Evolutionary conservation across 1,140 invertebrate genomes (phyloP), one percentile per base, ranked within the genome.

Genomic region (Drosophila kikkawai): DNA sequence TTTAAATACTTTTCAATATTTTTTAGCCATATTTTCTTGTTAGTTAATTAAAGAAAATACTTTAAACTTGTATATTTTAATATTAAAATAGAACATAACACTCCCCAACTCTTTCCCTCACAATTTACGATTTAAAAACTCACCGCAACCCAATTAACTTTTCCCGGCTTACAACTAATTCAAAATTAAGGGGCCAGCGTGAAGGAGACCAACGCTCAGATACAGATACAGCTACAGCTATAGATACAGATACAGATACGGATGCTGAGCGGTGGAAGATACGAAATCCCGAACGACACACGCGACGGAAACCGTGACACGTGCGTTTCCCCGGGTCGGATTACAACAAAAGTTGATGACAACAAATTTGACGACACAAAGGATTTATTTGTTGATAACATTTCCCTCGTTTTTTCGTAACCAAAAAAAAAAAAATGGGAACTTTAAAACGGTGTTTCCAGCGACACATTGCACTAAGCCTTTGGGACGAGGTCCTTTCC

Each of bases 291-390:
- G 48, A 56, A 42, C 53, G 63, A 22, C 45, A 70, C 79, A 87
- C 79, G 83, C 79, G 79, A 64, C 39, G 32, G 26, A 22, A 59
- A 74, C 75, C 67, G 61, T 64, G 84, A 84, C 85, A 88, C 84
- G 84, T 88, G 84, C 78, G 85, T 84, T 80, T 83, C 60, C 61
- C 60, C 42, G 60, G 50, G 17, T 59, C 56, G 81, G 85, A 90
- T 85, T 88, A 90, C 78, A 70, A 13, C 55, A 48, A 64, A 73
- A 73, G 81, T 66, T 88, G 73, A 87, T 70, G 68, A 63, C 85
- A 42, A 91, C 90, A 91, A 91, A 91, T 91, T 91, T 90, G 90
- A 90, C 76, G 90, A 91, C 90, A 86, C 91, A 90, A 90, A 84
- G 90, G 90, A 91, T 91, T 91, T 91, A 85, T 91, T 74, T 85